Base-by-base conservation (phyloP, 2,888 invertebrate genomes). In the Abrostola tripartita region DNA sequence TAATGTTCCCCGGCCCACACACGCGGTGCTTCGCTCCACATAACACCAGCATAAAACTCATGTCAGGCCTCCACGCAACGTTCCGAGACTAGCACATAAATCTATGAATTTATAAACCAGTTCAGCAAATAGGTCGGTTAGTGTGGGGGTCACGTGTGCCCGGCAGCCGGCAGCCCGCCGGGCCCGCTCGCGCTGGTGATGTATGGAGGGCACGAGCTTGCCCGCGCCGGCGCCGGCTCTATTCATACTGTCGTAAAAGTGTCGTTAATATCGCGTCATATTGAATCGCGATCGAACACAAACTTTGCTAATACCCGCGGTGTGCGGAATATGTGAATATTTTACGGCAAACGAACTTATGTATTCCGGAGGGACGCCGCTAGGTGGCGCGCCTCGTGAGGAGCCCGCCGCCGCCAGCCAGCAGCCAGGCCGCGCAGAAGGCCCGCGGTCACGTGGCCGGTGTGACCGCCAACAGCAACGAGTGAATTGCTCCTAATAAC, bases 21-120 rank as follows among this genome's bases (percentile, higher is more conserved):
- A 70, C 60, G 64, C 49, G 52, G 60, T 56, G 42, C 35, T 64
- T 57, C 35, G 37, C 40, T 9, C 35, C n/a, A 14, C 44, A 44
- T 40, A 47, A 42, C 37, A 54, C 55, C 70, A 44, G 63, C 55
- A 71, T 69, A 69, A 63, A 47, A 56, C 44, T 49, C 51, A 64
- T 65, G 60, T 65, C 59, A 58, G 50, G 59, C 53, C 38, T 47
- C 51, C 37, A 52, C 51, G 60, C 47, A 61, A 58, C 52, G 60
- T 49, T 54, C 44, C 49, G 37, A 40, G 36, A 37, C n/a, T 40
- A 37, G 51, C 71, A 65, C 60, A 65, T 75, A 75, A 72, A 72
- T 75, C 71, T 65, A 71, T 65, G 54, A 72, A 75, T 72, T 65
- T 65, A 61, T 72, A 70, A 75, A 60, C 51, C 57, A 49, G 37